Evolutionary conservation across 2,888 invertebrate genomes (phyloP).

Genomic region (Ferrisia virgata): DNA sequence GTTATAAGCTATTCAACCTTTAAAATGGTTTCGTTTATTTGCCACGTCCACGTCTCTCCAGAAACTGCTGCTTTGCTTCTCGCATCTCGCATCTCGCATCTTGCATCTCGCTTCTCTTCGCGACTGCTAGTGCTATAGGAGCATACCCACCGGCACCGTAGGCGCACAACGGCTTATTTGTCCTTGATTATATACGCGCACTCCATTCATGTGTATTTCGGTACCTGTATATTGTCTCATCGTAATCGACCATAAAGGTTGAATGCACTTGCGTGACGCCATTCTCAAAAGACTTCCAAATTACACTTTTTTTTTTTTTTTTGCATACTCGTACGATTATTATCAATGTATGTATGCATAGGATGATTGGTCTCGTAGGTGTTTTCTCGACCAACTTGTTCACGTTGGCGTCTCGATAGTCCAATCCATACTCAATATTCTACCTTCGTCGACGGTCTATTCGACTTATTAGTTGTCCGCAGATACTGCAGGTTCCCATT

Average conservation of each 20-base stretch:
- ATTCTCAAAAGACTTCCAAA: not conserved
- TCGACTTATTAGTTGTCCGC: not conserved
- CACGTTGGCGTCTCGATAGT: not conserved
- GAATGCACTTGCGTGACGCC: slow-evolving; percentile 26
- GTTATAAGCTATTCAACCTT: slow-evolving; percentile 40
- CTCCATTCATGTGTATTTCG: slow-evolving; percentile 5
- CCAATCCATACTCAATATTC: not conserved
- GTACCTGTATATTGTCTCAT: slow-evolving; percentile 23
- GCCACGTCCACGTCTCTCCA: not conserved
- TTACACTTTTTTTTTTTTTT: not conserved
- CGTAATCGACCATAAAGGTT: slow-evolving; percentile 1
- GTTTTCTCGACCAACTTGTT: not conserved
- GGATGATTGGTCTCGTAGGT: not conserved
- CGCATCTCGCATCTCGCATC: no score
- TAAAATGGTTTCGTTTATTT: slow-evolving; percentile 33
- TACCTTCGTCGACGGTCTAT: not conserved
- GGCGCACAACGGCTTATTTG: slow-evolving; percentile 7
- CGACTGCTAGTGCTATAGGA: not conserved
- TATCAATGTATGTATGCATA: not conserved
- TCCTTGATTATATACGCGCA: slow-evolving; percentile 13
- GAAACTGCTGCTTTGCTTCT: not conserved
- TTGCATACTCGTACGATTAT: not conserved
- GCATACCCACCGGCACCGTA: not conserved
- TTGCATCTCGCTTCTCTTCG: not conserved
- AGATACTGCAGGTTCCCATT: not conserved